A percentile compares a stretch with the other conserved stretches of the same genome.
These are phyloP conservation scores for Clusia tigrina DNA, from an alignment of 2,888 invertebrate genomes.

Conservation along the genomic window DNA sequence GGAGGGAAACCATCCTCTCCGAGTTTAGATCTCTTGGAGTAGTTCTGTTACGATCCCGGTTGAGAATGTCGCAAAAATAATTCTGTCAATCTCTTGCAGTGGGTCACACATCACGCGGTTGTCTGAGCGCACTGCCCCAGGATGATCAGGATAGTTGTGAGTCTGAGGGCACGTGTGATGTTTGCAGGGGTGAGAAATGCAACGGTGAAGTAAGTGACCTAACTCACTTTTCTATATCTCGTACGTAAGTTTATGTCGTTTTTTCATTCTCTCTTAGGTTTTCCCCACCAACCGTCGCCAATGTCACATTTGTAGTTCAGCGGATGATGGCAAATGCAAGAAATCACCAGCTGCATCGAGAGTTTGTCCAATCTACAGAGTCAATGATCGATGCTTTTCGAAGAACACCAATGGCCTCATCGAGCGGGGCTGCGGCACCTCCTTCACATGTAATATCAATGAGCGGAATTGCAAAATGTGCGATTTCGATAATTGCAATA, in stretches of 20 bases:
- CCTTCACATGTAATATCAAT: slow-evolving; percentile 38
- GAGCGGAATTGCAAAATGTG: slow-evolving; percentile 52
- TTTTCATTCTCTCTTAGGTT: too few species aligned
- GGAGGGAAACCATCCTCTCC: too few species aligned
- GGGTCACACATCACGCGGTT: slow-evolving; percentile 53
- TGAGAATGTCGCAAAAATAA: neutral
- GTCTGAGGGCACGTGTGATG: slow-evolving; percentile 42
- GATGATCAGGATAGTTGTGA: slow-evolving; percentile 42
- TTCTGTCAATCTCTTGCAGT: slow-evolving; percentile 15
- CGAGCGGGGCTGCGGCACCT: slow-evolving; percentile 51
- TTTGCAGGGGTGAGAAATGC: slow-evolving; percentile 50
- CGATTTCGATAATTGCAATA: slow-evolving; percentile 51
- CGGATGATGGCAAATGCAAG: too few species aligned
- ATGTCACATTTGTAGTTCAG: too few species aligned
- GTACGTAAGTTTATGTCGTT: too few species aligned
- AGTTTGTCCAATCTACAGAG: slow-evolving; percentile 49
- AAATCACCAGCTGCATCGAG: slow-evolving; percentile 36
- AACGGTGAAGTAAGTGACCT: too few species aligned
- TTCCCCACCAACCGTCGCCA: too few species aligned
- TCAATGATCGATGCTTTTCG: slow-evolving; percentile 48
- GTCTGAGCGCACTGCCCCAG: slow-evolving; percentile 39
- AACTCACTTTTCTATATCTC: too few species aligned
- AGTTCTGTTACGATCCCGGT: too few species aligned
- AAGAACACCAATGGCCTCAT: slow-evolving; percentile 30
- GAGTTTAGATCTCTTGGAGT: too few species aligned